Conservation (phyloP, 2,113 vertebrate species). For the Serinus canaria region DNA sequence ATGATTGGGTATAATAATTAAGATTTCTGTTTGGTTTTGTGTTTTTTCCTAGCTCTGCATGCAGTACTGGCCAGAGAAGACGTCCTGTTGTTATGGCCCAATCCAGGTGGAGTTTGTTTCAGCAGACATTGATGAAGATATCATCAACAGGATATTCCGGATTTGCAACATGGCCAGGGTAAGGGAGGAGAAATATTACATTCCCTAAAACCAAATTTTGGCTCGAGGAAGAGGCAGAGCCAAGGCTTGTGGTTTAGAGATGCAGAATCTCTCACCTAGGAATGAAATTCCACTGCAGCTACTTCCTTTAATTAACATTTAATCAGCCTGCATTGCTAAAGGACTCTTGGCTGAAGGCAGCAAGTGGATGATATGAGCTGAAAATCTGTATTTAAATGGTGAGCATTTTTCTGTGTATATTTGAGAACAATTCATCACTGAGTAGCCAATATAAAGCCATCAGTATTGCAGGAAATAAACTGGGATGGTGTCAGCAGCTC, state of each 20-base stretch:
- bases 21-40: background rate
- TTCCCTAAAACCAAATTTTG: background rate
- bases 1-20: background rate
- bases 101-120: conserved; percentile 98
- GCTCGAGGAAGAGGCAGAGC: background rate
- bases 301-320: conserved; percentile 43
- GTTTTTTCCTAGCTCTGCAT: conserved; percentile 83
- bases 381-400: conserved; percentile 33
- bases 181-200: background rate
- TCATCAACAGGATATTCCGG: conserved; percentile 97
- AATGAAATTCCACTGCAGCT: background rate
- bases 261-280: background rate
- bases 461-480: background rate
- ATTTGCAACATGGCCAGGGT: conserved; percentile 99
- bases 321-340: background rate
- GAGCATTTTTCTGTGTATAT: conserved; percentile 19
- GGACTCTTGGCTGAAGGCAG: background rate
- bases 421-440: conserved; percentile 36
- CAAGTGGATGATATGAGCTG: background rate
- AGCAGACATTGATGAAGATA: conserved; percentile 94
- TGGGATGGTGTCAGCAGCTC: background rate
- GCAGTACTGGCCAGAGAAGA: conserved; percentile 99
- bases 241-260: background rate
- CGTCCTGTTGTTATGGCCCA: conserved; percentile 91
- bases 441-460: background rate